Base-by-base conservation (phyloP, 2,888 invertebrate species). In the Agapostemon virescens region DNA sequence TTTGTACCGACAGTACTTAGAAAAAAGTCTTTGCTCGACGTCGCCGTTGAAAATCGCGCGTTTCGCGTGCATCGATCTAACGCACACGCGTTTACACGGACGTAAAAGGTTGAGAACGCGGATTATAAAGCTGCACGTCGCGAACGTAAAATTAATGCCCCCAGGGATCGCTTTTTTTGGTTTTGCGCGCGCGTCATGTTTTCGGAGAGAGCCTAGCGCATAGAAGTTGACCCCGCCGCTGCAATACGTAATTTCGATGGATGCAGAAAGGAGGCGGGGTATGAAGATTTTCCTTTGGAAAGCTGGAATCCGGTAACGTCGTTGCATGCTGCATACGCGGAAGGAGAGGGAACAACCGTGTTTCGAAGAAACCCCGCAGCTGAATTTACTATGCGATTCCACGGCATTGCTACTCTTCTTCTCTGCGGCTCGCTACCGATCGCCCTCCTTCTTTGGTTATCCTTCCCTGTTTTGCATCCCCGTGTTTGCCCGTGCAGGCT, bases 381-480 rank as follows among this genome's bases (percentile, higher is more conserved):
- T 40, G 74, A 70, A 79, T 81, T 70, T 70, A 79, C 69, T 79
- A 64, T 79, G 70, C 79, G 71, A 70, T 79, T 38, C 69, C 58
- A 55, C 45, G 2, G 40, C 64, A 58, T 52, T 42, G 64, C 23
- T 20, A 15, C 69, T 33, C 69, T 69, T 45, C 33, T 68, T 7
- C 11, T 15, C 49, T 11, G 9, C 26, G 17, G 40, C 33, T 30
- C 30, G 20, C 33, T 45, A 63, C 23, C 45, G 11, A 42, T 36
- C 58, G 68, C n/a, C 36, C 11, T 40, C 55, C 58, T 58, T 33
- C 45, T n/a, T 5, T 42, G 30, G 55, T 68, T 66, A 61, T 23
- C 66, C n/a, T 42, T 9, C 72, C 38, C 36, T 42, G 38, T 40
- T 66, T 70, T 75, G 33, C 13, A 70, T 49, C 5, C 49, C 38